Evolutionary conservation across 2,888 invertebrate species (phyloP).

Genomic region (Pediacus dermestoides): DNA sequence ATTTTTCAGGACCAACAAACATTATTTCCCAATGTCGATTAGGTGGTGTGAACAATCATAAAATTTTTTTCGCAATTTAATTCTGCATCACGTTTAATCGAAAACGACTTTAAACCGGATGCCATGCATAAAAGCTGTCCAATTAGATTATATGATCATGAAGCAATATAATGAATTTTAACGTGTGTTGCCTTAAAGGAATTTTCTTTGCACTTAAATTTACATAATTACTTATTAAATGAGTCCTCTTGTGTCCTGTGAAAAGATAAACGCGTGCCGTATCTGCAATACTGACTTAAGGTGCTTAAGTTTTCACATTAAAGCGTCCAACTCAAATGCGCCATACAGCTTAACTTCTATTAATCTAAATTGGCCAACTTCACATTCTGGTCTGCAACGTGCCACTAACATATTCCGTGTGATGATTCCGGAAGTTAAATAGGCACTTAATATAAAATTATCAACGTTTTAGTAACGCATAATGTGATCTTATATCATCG

Average conservation of each 20-base stretch:
- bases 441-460: conserved; percentile 21
- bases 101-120: too few relatives aligned
- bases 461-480: conserved; percentile 12
- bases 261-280: conserved; percentile 36
- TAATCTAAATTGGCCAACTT: conserved; percentile 34
- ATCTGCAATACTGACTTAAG: conserved; percentile 30
- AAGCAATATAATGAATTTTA: too few relatives aligned
- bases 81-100: too few relatives aligned
- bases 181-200: conserved; percentile 20
- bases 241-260: conserved; percentile 29
- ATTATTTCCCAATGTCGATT: too few relatives aligned
- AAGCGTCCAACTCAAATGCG: conserved; percentile 25
- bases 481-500: too few relatives aligned
- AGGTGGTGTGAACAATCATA: too few relatives aligned
- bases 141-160: too few relatives aligned
- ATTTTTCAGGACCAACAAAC: too few relatives aligned
- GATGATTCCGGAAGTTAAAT: conserved; percentile 21
- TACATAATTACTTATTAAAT: conserved; percentile 39
- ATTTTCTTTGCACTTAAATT: conserved; percentile 30
- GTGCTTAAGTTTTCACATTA: conserved; percentile 31
- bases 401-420: conserved; percentile 34
- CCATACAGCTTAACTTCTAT: conserved; percentile 32
- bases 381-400: conserved; percentile 21
- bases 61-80: too few relatives aligned
- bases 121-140: too few relatives aligned